Conservation (phyloP, 37 sponge, comb jelly and placozoan genomes). For the Halichondria panicea region DNA sequence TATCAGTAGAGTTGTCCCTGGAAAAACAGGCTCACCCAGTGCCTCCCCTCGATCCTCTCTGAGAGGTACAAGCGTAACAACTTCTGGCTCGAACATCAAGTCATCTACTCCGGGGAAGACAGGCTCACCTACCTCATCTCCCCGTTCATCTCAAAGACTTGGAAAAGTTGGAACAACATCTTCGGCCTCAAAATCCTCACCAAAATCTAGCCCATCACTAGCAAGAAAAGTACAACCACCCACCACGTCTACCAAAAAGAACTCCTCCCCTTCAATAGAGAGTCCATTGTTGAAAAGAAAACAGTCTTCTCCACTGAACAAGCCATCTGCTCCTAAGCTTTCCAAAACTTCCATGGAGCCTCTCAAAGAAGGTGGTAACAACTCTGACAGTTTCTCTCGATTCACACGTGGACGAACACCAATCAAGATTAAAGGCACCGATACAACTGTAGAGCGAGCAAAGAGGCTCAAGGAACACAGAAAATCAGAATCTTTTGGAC, state of each 20-base stretch:
- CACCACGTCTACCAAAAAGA: background rate
- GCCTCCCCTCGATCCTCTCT: background rate
- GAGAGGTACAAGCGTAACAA: background rate
- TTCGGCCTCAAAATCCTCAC: background rate
- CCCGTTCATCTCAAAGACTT: background rate
- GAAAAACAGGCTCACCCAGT: background rate
- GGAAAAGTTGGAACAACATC: background rate
- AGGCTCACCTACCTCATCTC: background rate
- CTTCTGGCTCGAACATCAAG: background rate
- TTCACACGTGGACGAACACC: slow-evolving; percentile 5
- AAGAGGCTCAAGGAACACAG: background rate
- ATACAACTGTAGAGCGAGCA: background rate
- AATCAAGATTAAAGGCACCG: background rate
- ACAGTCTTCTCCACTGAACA: background rate
- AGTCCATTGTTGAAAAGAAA: background rate
- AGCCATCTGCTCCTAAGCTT: slow-evolving; percentile 1
- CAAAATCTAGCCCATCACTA: background rate
- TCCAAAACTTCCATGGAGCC: background rate
- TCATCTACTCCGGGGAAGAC: background rate
- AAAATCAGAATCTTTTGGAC: too few relatives aligned
- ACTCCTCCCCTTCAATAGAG: background rate
- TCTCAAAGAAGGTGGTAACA: background rate
- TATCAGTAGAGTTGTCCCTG: too few relatives aligned
- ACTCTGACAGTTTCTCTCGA: background rate
- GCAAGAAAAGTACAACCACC: background rate